Conservation (phyloP, 2,113 vertebrate genomes). For the Microcebus murinus region DNA sequence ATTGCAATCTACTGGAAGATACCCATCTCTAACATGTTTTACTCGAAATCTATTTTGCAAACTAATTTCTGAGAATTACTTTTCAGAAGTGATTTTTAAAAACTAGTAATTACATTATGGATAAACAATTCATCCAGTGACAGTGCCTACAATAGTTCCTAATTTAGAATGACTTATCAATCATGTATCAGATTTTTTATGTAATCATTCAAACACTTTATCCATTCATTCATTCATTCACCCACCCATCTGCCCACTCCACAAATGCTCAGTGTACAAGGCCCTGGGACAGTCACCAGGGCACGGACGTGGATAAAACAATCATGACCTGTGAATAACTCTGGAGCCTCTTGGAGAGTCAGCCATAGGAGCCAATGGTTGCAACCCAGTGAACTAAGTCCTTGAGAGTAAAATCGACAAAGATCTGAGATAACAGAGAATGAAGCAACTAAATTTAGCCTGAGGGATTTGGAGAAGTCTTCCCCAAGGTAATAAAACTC, state of each 20-base stretch:
- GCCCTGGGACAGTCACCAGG: neutral
- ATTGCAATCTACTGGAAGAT: neutral
- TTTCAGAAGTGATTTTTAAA: neutral
- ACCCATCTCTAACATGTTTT: neutral
- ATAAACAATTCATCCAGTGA: neutral
- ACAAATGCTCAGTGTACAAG: neutral
- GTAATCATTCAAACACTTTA: neutral
- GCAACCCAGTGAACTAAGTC: neutral
- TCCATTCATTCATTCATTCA: neutral
- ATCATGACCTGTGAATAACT: neutral
- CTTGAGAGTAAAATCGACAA: neutral
- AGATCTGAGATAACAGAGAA: neutral
- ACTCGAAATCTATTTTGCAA: neutral
- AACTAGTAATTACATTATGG: neutral
- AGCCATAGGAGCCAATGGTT: too few species aligned
- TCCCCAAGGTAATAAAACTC: neutral
- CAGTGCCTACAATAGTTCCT: neutral
- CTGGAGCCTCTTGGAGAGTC: neutral
- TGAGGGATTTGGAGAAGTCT: neutral
- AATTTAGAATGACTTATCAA: neutral
- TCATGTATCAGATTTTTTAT: neutral
- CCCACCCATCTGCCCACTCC: neutral
- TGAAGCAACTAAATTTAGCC: neutral
- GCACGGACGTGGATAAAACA: neutral
- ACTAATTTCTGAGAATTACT: conserved; percentile 6